Evolutionary conservation across 2,888 invertebrate genomes (phyloP), one percentile per base, ranked within the genome.

Genomic region (Ferdinandea cuprea): DNA sequence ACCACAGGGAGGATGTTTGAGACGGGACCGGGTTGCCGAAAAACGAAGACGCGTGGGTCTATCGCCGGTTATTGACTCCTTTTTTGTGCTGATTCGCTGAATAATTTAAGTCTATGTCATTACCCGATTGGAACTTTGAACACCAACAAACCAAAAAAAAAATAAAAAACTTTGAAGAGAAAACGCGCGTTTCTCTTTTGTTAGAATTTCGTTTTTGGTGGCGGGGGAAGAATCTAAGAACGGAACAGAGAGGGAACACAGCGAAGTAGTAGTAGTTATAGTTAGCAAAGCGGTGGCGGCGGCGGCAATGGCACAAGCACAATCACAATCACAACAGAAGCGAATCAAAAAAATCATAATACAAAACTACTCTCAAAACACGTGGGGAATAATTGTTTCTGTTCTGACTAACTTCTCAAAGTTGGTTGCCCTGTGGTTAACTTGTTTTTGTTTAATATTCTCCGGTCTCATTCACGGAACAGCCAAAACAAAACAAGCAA

Each of bases 11-110:
- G 42, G 40, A 35, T 13, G 30, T 4, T 19, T n/a, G 11, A 13
- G 44, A 19, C 19, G 21, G 30, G 25, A 21, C 25, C 25, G 28
- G n/a, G 30, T 35, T 50, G 50, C 61, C 52, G 21, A 61, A 48
- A 13, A 48, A 13, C 25, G n/a, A 66, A 48, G 58, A 52, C 76
- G 76, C 76, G 71, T 77, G 81, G 76, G 76, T 81, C 76, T 76
- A 77, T 59, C 21, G 71, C 32, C 65, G 81, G 81, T 81, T 81
- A 66, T 81, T 81, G 79, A 79, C 79, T 79, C 65, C 52, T 54
- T 44, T 65, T 54, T 54, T 66, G 37, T 37, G 61, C 46, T 56
- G 35, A 65, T 66, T 54, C 35, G 21, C 19, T 32, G 56, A 30
- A 28, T 37, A 35, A 40, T 61, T 42, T 42, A 21, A 21, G 4